These are phyloP conservation scores for Drosophila seguyi DNA, from an alignment of 1,140 invertebrate genomes.

Conservation along the genomic window DNA sequence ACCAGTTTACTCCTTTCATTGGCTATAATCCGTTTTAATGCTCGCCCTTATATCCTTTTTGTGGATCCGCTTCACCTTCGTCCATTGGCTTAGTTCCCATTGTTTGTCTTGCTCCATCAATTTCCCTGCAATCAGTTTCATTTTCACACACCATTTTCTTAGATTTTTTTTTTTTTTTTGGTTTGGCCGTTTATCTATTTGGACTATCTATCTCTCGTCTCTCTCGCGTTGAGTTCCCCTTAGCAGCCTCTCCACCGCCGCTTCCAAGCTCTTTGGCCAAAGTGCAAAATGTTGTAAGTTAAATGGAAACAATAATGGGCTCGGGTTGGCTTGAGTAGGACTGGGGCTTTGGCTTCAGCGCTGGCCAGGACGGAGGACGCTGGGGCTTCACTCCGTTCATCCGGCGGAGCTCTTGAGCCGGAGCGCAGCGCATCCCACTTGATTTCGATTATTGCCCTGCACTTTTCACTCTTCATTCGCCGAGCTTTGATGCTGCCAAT, in stretches of 20 bases:
- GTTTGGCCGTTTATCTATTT: constrained; percentile 65
- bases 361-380: not conserved
- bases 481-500: constrained; percentile 49
- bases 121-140: constrained; percentile 74
- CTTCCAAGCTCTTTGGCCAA: constrained; percentile 61
- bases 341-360: constrained; percentile 27
- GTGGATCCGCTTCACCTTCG: constrained; percentile 7
- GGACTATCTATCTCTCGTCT: constrained; percentile 41
- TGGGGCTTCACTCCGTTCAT: constrained; percentile 19
- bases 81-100: constrained; percentile 15
- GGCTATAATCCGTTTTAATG: constrained; percentile 34
- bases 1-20: constrained; percentile 13
- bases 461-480: constrained; percentile 71
- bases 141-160: constrained; percentile 78
- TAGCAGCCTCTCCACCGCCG: constrained; percentile 20
- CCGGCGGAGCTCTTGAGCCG: constrained; percentile 28
- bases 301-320: constrained; percentile 83
- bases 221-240: constrained; percentile 18
- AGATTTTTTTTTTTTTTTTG: constrained; percentile 32
- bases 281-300: constrained; percentile 82
- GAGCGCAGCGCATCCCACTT: constrained; percentile 36
- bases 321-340: constrained; percentile 26
- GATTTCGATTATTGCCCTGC: constrained; percentile 68
- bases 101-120: constrained; percentile 49
- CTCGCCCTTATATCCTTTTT: constrained; percentile 5